These are phyloP conservation scores for Myotis yumanensis DNA, from an alignment of 2,113 vertebrate genomes.

Conservation along the genomic window DNA sequence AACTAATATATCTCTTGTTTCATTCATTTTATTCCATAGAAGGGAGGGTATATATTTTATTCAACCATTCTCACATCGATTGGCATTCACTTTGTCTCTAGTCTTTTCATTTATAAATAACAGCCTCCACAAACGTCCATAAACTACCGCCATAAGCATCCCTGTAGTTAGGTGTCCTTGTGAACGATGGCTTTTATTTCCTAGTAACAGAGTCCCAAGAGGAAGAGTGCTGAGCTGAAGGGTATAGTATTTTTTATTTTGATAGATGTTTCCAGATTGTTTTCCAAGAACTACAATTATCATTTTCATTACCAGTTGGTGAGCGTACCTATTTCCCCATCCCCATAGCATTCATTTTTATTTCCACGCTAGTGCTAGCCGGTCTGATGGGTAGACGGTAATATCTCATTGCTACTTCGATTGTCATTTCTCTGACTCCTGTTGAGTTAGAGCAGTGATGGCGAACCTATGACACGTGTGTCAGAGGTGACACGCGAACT, in stretches of 20 bases:
- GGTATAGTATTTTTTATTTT: slow-evolving; percentile 12
- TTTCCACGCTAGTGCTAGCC: background rate
- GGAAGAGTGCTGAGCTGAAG: slow-evolving; percentile 8
- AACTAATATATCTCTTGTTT: background rate
- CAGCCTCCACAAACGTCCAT: background rate
- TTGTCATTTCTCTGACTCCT: background rate
- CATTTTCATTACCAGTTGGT: background rate
- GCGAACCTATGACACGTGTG: too few species aligned
- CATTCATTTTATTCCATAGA: slow-evolving; percentile 1
- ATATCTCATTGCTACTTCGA: background rate
- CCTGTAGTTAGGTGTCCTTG: background rate
- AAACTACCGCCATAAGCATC: background rate
- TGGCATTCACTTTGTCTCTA: background rate
- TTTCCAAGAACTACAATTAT: background rate
- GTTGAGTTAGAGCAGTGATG: background rate
- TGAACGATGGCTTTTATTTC: slow-evolving; percentile 33
- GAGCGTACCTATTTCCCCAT: accelerated
- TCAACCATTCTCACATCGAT: background rate
- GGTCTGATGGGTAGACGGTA: background rate
- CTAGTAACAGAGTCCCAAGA: background rate
- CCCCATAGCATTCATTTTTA: background rate
- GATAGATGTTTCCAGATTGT: slow-evolving; percentile 2
- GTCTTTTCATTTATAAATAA: slow-evolving; percentile 4
- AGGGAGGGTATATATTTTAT: background rate
- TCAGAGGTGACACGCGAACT: too few species aligned